These are phyloP conservation scores for Notolepis coatsorum DNA, from an alignment of 2,797 vertebrate species.

Conservation along the genomic window DNA sequence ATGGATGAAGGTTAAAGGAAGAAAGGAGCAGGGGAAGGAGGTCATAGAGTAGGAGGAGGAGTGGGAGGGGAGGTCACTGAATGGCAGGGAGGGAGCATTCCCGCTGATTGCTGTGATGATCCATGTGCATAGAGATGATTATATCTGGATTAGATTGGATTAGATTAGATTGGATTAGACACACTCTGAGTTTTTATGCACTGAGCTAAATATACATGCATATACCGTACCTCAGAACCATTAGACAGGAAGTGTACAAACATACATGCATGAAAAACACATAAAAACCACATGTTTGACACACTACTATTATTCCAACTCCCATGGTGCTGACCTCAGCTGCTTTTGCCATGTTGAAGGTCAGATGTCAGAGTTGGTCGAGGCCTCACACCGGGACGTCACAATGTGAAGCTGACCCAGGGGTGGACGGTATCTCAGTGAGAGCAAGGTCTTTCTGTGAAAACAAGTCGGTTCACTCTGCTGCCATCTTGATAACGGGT, in stretches of 20 bases:
- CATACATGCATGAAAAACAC: background rate
- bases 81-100: constrained; percentile 10
- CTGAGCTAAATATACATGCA: constrained; percentile 15
- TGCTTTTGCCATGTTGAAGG: background rate
- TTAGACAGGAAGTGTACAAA: background rate
- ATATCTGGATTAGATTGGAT: constrained; percentile 24
- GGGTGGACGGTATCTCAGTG: no score
- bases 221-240: background rate
- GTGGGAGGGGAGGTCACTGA: constrained; percentile 22
- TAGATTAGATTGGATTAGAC: no score
- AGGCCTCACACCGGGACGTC: no score
- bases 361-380: background rate
- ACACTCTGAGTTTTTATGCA: constrained; percentile 17
- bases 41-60: background rate
- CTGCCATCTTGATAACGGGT: no score
- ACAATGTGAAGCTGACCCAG: no score
- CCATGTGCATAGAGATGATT: constrained; percentile 30
- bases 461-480: no score
- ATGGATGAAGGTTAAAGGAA: background rate
- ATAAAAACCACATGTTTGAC: background rate
- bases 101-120: constrained; percentile 25
- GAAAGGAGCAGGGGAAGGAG: background rate
- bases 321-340: background rate
- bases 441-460: no score
- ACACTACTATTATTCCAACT: background rate